These are phyloP conservation scores for Sylvietta virens DNA, from an alignment of 2,113 vertebrate species.

Conservation along the genomic window DNA sequence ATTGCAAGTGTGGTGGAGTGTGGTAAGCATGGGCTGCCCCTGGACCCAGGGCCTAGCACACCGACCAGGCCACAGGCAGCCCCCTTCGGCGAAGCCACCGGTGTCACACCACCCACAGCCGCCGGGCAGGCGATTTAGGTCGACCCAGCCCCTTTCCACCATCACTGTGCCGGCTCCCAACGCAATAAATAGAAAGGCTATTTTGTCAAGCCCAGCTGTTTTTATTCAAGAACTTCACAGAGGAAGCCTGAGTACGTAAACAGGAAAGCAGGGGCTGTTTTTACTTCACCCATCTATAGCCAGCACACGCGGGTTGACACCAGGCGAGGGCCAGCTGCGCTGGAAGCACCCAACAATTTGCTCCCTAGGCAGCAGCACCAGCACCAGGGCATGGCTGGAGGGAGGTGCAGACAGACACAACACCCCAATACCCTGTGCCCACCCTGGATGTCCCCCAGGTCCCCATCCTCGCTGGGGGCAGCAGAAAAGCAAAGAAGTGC, in stretches of 20 bases:
- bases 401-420: neutral
- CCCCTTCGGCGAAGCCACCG: fast-evolving
- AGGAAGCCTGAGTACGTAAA: constrained; percentile 57
- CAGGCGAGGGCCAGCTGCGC: constrained; percentile 30
- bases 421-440: fast-evolving
- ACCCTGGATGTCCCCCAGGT: neutral
- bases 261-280: constrained; percentile 67
- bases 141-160: neutral
- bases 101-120: neutral
- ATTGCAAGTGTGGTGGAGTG: neutral
- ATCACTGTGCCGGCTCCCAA: neutral
- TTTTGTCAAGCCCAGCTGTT: constrained; percentile 56
- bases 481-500: fast-evolving
- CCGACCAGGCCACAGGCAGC: neutral
- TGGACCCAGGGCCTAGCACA: neutral
- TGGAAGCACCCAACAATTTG: constrained; percentile 51
- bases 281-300: constrained; percentile 60
- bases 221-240: constrained; percentile 37
- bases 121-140: neutral
- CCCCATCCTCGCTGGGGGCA: neutral
- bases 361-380: neutral
- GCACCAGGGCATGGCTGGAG: fast-evolving
- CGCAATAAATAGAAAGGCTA: constrained; percentile 60
- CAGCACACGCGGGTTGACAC: neutral
- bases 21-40: neutral